Base-by-base conservation (phyloP, 2,888 invertebrate genomes). In the Candidula unifasciata region DNA sequence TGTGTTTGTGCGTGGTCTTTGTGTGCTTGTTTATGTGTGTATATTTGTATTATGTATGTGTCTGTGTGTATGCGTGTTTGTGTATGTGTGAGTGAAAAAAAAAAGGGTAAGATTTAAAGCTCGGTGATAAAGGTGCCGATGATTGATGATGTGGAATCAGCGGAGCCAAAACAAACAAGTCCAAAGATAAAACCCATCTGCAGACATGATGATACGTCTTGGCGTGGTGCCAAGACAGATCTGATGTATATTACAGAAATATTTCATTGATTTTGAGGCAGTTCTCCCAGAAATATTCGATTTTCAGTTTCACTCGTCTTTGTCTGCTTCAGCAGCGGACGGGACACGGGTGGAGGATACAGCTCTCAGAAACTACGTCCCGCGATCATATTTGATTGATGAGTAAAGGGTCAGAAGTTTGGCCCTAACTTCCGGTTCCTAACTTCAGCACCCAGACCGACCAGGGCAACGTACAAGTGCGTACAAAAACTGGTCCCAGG, bases 341-440 rank as follows among this genome's bases (percentile, higher is more conserved):
- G 2, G 60, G 52, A 16, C 27, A 6, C 27, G 54, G 73, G 37
- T 8, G 73, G 16, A 37, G 10, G 73, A 37, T 37, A 16, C 21
- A 30, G 30, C 30, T 6, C 27, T 77, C 54, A 77, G 27, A 54
- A 54, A 27, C 24, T 71, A 24, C 35, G 35, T 74, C 82, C 73
- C 82, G 82, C 74, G 82, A 82, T 82, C 37, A 44, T 5, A 64
- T 54, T 52, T 82, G 82, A 82, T 79, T 73, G 82, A 82, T 82
- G 74, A 79, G 57, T 52, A 69, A 71, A 37, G 71, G 73, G 83
- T 69, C 73, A 83, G 30, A 71, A 57, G 77, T 66, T 54, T 54
- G 44, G 10, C 77, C 77, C 44, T 2, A 3, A 0, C 5, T 64
- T 21, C 60, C 79, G 60, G 60, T 60, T 21, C n/a, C 21, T 60